Evolutionary conservation across 1,140 invertebrate species (phyloP), one percentile per base, ranked within the genome.

Genomic region (Caenorhabditis briggsae): DNA sequence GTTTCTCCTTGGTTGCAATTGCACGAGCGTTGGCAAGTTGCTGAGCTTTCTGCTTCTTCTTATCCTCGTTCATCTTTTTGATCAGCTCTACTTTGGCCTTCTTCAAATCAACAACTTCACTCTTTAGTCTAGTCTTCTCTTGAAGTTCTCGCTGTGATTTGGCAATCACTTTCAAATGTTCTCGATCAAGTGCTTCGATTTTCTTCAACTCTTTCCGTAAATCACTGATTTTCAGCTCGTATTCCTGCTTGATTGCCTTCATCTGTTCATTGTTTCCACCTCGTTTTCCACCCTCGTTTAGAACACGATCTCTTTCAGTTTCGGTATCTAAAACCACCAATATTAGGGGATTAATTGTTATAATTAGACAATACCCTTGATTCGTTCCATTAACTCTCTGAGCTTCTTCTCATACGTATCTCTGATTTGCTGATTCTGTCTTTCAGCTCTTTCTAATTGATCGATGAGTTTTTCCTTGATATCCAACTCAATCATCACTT

Each of bases 401-500:
- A 99, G 93, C 91, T 98, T 97, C 58, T 97, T 96, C 93, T 99
- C 97, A 93, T 99, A 99, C 90, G 98, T 96, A 86, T 95, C 94
- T 82, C 95, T 95, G 94, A 98, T 95, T 0, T 95, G 95, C 53
- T 96, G 95, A 87, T 98, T 93, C 65, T 96, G 93, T 65, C 95
- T 94, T 92, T 98, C 96, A 14, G 96, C 96, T 25, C 95, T 93
- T 92, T 99, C 97, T 82, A 99, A 92, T 91, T 98, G 96, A 91
- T 98, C 96, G 87, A 99, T 97, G 20, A 99, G 93, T 43, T 82
- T 87, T 84, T 91, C 89, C 33, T 91, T 91, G 56, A 74, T 89
- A 64, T 64, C 88, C 58, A 89, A 90, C 25, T 89, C 90, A 61
- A 84, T 88, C 70, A 90, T 88, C 56, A 89, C 86, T 50, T 90